Base-by-base conservation (phyloP, 53 echinoderm and acorn worm genomes). In the Astropecten irregularis region DNA sequence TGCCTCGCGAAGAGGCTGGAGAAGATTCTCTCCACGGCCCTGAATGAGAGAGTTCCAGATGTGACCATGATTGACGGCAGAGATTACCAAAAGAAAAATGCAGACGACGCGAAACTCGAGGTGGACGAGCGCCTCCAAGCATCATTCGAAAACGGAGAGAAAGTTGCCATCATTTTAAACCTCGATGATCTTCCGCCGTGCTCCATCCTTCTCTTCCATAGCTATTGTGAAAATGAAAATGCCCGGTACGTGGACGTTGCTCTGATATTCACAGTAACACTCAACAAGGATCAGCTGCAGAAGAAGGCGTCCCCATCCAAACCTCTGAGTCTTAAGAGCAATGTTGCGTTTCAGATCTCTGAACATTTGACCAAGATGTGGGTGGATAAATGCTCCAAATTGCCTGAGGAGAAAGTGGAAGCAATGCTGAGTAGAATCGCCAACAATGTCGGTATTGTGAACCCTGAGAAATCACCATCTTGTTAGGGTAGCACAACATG, bases 361-460 rank as follows among this genome's bases (percentile, higher is more conserved):
- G 40, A 85, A 0, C 54, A 85, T 53, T 54, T 74, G 16, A 63
- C 16, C 18, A 49, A 30, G n/a, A 26, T 40, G 6, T 85, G 86
- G 86, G 33, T 47, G 1, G 62, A 53, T 18, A 50, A 63, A 47
- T 85, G 86, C 42, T 4, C 27, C 29, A 84, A 86, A 22, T 50
- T 97, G 22, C 49, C 77, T 2, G 25, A 65, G 31, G 94, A 86
- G 23, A 92, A 97, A 52, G 88, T 92, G 38, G 89, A 86, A 25
- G 99, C 92, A 7, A 85, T 99, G 71, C 81, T 95, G 29, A 99
- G 99, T 54, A 90, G 94, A 82, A 71, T 99, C 33, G 92, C 99
- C 16, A 95, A 93, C 84, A 93, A 93, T 52, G 89, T 93, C 52
- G 93, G 51, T 8, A 63, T 92, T 23, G 42, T 95, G 26, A 86